Evolutionary conservation across 2,888 invertebrate genomes (phyloP), one percentile per base, ranked within the genome.

Genomic region (Ophion ellenae): DNA sequence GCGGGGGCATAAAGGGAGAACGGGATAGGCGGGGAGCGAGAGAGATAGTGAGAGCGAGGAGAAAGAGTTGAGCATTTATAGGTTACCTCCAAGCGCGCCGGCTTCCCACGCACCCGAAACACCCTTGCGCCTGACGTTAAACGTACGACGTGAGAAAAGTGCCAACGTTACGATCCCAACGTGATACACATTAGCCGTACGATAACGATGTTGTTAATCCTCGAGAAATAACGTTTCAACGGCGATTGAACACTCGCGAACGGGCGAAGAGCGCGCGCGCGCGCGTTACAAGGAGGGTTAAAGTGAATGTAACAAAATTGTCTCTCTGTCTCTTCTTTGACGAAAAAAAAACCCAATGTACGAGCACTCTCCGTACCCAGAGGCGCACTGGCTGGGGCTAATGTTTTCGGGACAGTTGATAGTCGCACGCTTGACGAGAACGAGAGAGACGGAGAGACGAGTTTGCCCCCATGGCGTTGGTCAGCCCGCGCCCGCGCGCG

Each of bases 51-150:
- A 40, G 24, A 63, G 75, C 28, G 64, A n/a, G 28, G 75, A 45
- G 32, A 64, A 69, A 67, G 67, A 70, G 63, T 69, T 28, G 78
- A 53, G 79, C 89, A 90, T 91, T 93, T 93, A 90, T 92, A 93
- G 93, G 93, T 93, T 93, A 93, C 93, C 93, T 93, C 91, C 89
- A 91, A 91, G 91, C 92, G 93, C 93, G 92, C 93, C 93, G 93
- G 93, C 91, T 92, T 92, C 85, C 86, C 90, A 90, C 87, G 88
- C 86, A 90, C 90, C 77, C 84, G 86, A 87, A 86, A 84, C 81
- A 86, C 86, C 84, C 87, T 82, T 82, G 79, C 67, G 69, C 53
- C 69, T 78, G 61, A 70, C 61, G 61, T 63, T 57, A 73, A 69
- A 73, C 75, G 83, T 77, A 79, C n/a, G 61, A 36, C 69, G 76